These are phyloP conservation scores for Ondatra zibethicus DNA, from an alignment of 2,113 vertebrate species.

Conservation along the genomic window DNA sequence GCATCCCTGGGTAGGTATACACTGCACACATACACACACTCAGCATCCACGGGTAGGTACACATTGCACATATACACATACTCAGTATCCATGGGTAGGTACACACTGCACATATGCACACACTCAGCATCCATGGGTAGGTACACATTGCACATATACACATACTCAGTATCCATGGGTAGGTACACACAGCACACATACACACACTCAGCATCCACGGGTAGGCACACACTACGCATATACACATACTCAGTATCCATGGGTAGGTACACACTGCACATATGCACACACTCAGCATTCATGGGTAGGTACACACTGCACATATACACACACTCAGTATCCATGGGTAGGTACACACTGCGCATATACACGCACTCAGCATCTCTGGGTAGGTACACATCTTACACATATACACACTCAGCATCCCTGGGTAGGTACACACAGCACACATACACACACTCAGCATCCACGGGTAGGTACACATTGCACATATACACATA, in stretches of 20 bases:
- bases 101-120: too few relatives aligned
- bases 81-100: not conserved
- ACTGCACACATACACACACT: not conserved
- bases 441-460: not conserved
- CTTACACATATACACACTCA: accelerated
- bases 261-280: not conserved
- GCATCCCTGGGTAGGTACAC: not conserved
- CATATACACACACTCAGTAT: accelerated
- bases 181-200: not conserved
- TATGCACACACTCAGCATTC: accelerated
- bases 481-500: not conserved
- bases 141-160: accelerated
- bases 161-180: not conserved
- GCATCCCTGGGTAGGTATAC: not conserved
- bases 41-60: not conserved
- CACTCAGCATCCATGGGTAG: accelerated
- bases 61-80: too few relatives aligned
- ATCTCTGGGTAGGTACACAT: too few relatives aligned
- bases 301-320: not conserved
- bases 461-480: not conserved
- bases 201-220: accelerated
- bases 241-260: accelerated
- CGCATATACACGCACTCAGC: too few relatives aligned
- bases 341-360: not conserved
- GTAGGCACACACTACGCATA: too few relatives aligned